Conservation (phyloP, 2,888 invertebrate genomes). For the Drosophila bunnanda region DNA sequence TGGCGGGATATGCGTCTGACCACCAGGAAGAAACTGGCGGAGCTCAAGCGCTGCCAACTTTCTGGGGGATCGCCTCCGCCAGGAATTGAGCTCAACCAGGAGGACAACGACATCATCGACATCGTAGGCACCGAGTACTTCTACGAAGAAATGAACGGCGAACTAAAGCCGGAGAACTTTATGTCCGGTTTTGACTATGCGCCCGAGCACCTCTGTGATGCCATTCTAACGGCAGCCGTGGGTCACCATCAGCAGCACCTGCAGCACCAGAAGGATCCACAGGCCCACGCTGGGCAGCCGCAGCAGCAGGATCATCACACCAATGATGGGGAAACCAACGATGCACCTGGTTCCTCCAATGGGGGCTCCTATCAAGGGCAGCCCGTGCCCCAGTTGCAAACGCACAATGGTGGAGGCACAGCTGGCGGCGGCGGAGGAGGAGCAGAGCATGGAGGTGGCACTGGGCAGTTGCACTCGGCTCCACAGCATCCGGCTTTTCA, state of each 20-base stretch:
- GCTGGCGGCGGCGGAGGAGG: slow-evolving; percentile 49
- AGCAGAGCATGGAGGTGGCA: slow-evolving; percentile 64
- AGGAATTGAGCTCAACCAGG: slow-evolving; percentile 83
- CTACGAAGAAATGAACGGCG: slow-evolving; percentile 84
- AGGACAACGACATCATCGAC: slow-evolving; percentile 84
- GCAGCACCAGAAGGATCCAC: slow-evolving; percentile 80
- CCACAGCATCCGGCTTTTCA: slow-evolving; percentile 82
- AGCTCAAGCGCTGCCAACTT: slow-evolving; percentile 83
- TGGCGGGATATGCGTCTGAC: slow-evolving; percentile 84
- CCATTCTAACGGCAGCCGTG: slow-evolving; percentile 83
- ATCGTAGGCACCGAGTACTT: slow-evolving; percentile 84
- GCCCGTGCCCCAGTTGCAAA: slow-evolving; percentile 74
- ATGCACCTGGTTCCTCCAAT: slow-evolving; percentile 82
- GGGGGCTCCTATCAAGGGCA: slow-evolving; percentile 77
- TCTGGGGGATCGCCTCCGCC: slow-evolving; percentile 84
- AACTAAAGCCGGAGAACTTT: slow-evolving; percentile 83
- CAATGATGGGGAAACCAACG: slow-evolving; percentile 82
- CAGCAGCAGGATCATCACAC: slow-evolving; percentile 81
- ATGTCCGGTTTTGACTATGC: slow-evolving; percentile 84
- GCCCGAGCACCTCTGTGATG: slow-evolving; percentile 84
- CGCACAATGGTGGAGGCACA: slow-evolving; percentile 67
- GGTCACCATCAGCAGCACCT: slow-evolving; percentile 82
- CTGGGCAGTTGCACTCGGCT: slow-evolving; percentile 72
- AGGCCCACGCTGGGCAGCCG: slow-evolving; percentile 77
- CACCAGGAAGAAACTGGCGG: slow-evolving; percentile 83